These are phyloP conservation scores for Gallinago media DNA, from an alignment of 2,113 vertebrate genomes.

Conservation along the genomic window DNA sequence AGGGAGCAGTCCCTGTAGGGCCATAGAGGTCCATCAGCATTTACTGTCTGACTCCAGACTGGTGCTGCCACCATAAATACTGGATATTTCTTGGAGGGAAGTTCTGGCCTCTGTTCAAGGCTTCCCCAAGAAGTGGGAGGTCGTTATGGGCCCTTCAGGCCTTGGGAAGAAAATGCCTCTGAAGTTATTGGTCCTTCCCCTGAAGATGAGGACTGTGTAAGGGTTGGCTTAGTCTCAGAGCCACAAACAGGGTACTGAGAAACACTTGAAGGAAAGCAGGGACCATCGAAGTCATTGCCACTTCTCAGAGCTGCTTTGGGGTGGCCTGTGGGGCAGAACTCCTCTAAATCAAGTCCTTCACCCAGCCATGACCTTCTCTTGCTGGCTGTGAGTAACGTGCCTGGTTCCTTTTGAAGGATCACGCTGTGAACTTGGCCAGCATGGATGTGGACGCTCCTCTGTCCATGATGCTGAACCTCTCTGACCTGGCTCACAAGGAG, in stretches of 20 bases:
- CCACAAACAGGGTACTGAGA: background rate
- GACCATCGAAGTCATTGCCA: accelerated
- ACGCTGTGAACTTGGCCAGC: constrained; percentile 84
- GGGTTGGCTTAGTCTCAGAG: background rate
- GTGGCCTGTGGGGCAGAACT: background rate
- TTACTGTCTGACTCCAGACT: background rate
- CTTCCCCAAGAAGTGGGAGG: background rate
- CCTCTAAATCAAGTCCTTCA: background rate
- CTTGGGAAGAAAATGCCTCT: background rate
- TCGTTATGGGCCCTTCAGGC: background rate
- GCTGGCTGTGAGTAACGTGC: background rate
- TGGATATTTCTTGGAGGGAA: background rate
- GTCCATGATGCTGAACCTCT: constrained; percentile 84
- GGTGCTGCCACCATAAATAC: background rate
- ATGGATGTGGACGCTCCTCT: constrained; percentile 86
- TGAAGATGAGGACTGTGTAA: background rate
- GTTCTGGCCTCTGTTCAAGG: background rate
- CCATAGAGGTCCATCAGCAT: background rate
- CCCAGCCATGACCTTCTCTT: background rate
- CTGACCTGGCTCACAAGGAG: constrained; percentile 80
- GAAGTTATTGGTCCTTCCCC: background rate
- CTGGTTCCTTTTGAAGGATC: constrained; percentile 41
- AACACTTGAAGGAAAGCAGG: background rate
- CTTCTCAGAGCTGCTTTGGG: background rate
- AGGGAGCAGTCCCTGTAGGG: background rate